Evolutionary conservation across 2,113 vertebrate genomes (phyloP).

Genomic region (Reinhardtius hippoglossoides): DNA sequence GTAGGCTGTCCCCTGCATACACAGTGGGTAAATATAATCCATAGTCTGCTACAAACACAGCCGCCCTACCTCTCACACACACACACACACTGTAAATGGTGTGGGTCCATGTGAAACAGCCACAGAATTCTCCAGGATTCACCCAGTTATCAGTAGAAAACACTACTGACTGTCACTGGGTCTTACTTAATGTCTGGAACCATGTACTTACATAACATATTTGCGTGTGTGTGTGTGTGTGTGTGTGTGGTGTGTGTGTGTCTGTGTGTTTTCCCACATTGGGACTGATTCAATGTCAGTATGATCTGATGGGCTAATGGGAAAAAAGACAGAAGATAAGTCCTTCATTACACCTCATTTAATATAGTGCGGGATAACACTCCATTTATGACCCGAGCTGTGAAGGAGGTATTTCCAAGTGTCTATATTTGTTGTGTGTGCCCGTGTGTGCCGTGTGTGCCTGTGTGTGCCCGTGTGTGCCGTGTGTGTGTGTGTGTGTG

Average conservation of each 20-base stretch:
- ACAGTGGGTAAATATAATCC: slow-evolving; percentile 65
- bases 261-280: slow-evolving; percentile 29
- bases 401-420: slow-evolving; percentile 1
- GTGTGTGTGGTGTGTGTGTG: slow-evolving; percentile 28
- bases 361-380: slow-evolving; percentile 28
- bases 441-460: slow-evolving; percentile 5
- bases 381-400: slow-evolving; percentile 16
- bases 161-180: slow-evolving; percentile 42
- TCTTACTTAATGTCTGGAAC: slow-evolving; percentile 45
- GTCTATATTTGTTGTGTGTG: slow-evolving; percentile 15
- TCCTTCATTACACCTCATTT: slow-evolving; percentile 56
- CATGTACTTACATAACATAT: slow-evolving; percentile 42
- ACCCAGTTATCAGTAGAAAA: slow-evolving; percentile 60
- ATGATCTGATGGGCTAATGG: slow-evolving; percentile 39
- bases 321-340: slow-evolving; percentile 36
- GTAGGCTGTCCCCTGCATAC: slow-evolving; percentile 45
- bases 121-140: slow-evolving; percentile 40
- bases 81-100: slow-evolving; percentile 33
- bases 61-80: slow-evolving; percentile 31
- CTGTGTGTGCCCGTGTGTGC: slow-evolving; percentile 11
- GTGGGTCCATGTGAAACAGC: slow-evolving; percentile 35
- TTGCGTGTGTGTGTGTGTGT: slow-evolving; percentile 9
- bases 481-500: neutral
- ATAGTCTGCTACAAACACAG: slow-evolving; percentile 40
- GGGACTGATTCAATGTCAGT: slow-evolving; percentile 56